Conservation (phyloP, 2,113 vertebrate genomes). For the Eptatretus burgeri region DNA sequence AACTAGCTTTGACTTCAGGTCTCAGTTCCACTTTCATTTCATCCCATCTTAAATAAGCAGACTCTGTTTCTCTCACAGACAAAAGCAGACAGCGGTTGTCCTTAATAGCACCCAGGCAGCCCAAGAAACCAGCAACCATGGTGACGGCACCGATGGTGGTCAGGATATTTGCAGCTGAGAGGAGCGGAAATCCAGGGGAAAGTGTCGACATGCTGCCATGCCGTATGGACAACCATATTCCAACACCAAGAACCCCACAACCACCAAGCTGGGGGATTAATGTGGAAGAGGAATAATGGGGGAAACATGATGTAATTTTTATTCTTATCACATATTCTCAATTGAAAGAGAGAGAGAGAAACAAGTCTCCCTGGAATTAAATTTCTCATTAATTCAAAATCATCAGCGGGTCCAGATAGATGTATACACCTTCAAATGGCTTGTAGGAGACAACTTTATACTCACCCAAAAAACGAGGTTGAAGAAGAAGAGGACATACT, state of each 20-base stretch:
- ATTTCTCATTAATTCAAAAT: no score
- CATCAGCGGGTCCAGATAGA: no score
- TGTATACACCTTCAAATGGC: no score
- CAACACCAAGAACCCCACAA: background rate
- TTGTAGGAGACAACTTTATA: background rate
- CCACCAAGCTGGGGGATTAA: background rate
- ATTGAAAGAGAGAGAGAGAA: no score
- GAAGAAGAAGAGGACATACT: constrained; percentile 6
- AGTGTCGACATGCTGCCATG: constrained; percentile 1
- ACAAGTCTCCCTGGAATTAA: no score
- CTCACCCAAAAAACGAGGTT: constrained; percentile 4
- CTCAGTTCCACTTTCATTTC: no score
- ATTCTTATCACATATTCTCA: no score
- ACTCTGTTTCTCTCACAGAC: background rate
- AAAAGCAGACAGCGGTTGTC: constrained; percentile 4
- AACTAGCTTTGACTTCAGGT: no score
- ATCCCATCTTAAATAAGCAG: no score
- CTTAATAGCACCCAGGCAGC: constrained; percentile 4
- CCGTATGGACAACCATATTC: constrained; percentile 3
- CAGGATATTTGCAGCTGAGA: background rate
- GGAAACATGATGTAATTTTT: no score
- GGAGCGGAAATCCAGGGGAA: background rate
- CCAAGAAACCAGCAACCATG: constrained; percentile 2
- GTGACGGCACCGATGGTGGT: background rate
- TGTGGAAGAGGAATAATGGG: no score